Conservation (phyloP, 1,140 invertebrate genomes). For the Oreohelix idahoensis region DNA sequence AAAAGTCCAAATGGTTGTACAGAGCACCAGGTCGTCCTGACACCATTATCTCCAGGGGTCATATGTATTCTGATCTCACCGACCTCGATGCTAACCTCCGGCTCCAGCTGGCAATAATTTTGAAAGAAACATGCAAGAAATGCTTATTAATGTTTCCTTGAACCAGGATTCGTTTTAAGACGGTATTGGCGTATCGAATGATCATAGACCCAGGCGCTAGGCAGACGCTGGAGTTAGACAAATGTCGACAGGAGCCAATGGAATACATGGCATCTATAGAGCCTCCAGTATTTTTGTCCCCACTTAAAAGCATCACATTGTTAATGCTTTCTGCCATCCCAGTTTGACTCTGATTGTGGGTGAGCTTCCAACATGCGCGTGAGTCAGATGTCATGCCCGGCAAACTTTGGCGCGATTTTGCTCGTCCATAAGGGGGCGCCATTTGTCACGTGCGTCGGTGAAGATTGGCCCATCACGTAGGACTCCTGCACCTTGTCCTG, state of each 20-base stretch:
- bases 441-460: slow-evolving; percentile 1
- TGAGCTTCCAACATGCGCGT: not conserved
- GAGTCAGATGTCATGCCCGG: not conserved
- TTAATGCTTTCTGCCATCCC: slow-evolving; percentile 4
- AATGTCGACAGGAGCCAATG: not conserved
- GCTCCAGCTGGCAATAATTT: not conserved
- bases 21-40: not conserved
- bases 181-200: not conserved
- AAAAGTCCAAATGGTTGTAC: not conserved
- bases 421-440: not conserved
- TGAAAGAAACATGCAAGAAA: not conserved
- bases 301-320: not conserved
- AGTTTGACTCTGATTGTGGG: not conserved
- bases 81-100: not conserved
- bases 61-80: not conserved
- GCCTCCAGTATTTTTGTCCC: not conserved
- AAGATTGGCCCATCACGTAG: not conserved
- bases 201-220: too few species aligned
- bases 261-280: not conserved
- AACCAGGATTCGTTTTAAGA: not conserved
- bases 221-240: not conserved
- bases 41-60: not conserved
- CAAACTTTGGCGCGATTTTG: not conserved
- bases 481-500: not conserved
- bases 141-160: not conserved